Base-by-base conservation (phyloP, 2,888 invertebrate species). In the Hyposoter didymator region DNA sequence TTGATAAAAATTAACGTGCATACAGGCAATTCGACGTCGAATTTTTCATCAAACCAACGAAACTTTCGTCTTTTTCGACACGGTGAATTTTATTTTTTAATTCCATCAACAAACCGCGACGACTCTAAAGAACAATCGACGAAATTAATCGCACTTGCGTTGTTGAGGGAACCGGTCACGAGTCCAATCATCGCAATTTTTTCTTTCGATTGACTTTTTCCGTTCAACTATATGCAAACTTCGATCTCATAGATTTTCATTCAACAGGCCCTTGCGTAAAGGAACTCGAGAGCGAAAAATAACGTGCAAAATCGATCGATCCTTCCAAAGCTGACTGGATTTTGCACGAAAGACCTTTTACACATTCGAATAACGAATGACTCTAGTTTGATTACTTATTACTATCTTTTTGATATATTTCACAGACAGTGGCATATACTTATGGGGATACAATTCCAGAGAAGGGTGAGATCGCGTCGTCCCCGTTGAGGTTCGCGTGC, bases 401-500 rank as follows among this genome's bases (percentile, higher is more conserved):
- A 49, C 47, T 84, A 69, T 62, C 43, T 52, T 73, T 66, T 72
- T 47, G 59, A 47, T 64, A 67, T 49, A 59, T 59, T 69, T 19
- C 32, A 22, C 52, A 73, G 28, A 67, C 67, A 49, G 49, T 28
- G 28, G 59, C 0, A 39, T 55, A 52, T 32, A 62, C 32, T 32
- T 55, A n/a, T 39, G 39, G 19, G 49, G 35, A 75, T 75, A 35
- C 62, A 69, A 19, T 67, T 3, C 28, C 39, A 49, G 47, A 14
- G 45, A 52, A 82, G 66, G 70, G 70, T 59, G 64, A 70, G 66
- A 82, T 64, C 82, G 75, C 79, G 75, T 79, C 72, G 55, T 78
- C 75, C 32, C 45, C 32, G 70, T 70, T 52, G 62, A 82, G 70
- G 75, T 78, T 79, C 79, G 82, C 82, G 79, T 82, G 82, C 52